Percentiles rank a stretch among this genome's conserved stretches.
Evolutionary conservation across 1,140 invertebrate genomes (phyloP).

Genomic region (Cepaea nemoralis): DNA sequence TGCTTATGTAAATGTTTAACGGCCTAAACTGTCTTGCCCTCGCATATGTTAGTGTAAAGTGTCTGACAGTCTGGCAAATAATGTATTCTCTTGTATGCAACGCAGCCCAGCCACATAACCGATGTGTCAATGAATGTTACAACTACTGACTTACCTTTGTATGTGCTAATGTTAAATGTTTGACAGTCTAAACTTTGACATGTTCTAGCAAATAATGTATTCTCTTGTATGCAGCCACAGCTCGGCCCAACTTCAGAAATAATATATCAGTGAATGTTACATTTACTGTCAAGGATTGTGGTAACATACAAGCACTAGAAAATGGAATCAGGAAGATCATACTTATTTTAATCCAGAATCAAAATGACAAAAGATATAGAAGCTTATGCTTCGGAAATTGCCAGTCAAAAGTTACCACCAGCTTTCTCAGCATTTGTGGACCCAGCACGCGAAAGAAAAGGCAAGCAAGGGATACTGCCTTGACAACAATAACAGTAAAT

Average conservation of each 20-base stretch:
- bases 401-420: neutral
- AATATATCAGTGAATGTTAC: neutral
- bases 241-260: neutral
- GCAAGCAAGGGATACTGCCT: neutral
- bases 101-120: too few species aligned
- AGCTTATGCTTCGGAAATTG: neutral
- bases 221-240: neutral
- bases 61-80: too few species aligned
- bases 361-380: neutral
- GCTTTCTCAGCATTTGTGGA: neutral
- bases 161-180: too few species aligned
- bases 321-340: neutral
- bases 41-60: too few species aligned
- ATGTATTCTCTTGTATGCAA: too few species aligned
- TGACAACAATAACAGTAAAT: neutral
- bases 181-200: too few species aligned
- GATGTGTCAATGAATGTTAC: too few species aligned
- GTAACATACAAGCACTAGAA: neutral
- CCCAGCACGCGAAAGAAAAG: neutral
- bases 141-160: too few species aligned
- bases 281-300: neutral
- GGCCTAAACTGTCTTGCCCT: too few species aligned
- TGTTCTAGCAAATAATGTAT: neutral
- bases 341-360: neutral
- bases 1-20: too few species aligned